phyloP scores from a whole-genome alignment of 2,797 vertebrate genomes.

The Macrochelys suwanniensis region DNA sequence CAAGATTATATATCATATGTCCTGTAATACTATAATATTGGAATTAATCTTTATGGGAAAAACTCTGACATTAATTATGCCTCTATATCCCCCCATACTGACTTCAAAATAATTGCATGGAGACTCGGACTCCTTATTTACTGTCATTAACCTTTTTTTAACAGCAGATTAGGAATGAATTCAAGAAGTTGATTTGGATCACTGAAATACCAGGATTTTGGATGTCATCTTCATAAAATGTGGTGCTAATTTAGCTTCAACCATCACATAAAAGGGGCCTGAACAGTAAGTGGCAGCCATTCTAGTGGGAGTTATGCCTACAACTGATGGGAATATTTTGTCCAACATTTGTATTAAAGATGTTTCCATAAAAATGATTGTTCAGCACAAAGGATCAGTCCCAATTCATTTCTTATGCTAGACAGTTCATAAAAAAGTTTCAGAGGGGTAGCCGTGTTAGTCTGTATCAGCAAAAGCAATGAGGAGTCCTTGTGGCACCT shows the following conservation, averaged over 20 bases:
- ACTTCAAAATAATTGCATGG: not conserved
- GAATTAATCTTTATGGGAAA: not conserved
- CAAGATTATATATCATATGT: not conserved
- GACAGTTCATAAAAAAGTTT: not conserved
- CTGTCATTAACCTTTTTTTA: not conserved
- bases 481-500: too few relatives aligned
- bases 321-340: not conserved
- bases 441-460: too few relatives aligned
- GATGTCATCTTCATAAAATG: not conserved
- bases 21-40: not conserved
- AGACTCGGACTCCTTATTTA: not conserved
- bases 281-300: not conserved
- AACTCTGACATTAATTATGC: not conserved
- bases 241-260: not conserved
- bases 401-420: not conserved
- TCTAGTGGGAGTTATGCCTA: not conserved
- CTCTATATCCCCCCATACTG: not conserved
- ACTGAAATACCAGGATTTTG: not conserved
- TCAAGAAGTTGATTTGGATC: not conserved
- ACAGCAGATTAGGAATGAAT: not conserved
- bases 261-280: rapidly evolving
- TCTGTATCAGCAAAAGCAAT: too few relatives aligned
- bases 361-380: not conserved
- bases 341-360: not conserved
- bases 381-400: not conserved